Conservation (phyloP, 2,113 vertebrate genomes). For the Chitala chitala region DNA sequence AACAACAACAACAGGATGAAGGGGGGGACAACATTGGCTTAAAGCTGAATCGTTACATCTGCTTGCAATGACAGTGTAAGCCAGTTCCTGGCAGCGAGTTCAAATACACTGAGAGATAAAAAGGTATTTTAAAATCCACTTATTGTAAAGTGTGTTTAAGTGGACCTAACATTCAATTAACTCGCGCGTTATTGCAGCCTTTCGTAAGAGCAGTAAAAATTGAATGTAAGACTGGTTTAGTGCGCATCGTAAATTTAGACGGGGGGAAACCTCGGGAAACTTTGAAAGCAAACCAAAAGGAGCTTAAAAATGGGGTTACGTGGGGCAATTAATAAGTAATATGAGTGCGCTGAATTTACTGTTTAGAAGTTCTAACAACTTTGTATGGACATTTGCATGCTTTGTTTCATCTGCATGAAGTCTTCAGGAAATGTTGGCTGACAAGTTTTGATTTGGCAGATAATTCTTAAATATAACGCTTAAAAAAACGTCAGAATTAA, state of each 20-base stretch:
- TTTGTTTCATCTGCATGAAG: too few relatives aligned
- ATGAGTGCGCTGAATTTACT: too few relatives aligned
- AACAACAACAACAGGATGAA: conserved; percentile 38
- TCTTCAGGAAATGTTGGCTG: too few relatives aligned
- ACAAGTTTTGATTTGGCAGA: too few relatives aligned
- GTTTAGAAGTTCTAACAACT: too few relatives aligned
- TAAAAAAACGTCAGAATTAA: background rate
- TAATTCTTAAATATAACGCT: too few relatives aligned
- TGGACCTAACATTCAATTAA: conserved; percentile 51
- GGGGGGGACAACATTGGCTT: conserved; percentile 46
- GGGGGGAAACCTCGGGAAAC: conserved; percentile 23
- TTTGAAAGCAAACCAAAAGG: conserved; percentile 29
- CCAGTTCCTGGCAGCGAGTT: conserved; percentile 46
- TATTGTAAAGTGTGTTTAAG: conserved; percentile 54
- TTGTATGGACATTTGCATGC: too few relatives aligned
- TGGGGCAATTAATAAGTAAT: too few relatives aligned
- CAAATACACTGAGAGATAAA: conserved; percentile 49
- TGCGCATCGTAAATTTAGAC: conserved; percentile 42
- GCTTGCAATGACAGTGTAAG: conserved; percentile 49
- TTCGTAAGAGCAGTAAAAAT: conserved; percentile 43
- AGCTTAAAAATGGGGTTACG: conserved; percentile 5
- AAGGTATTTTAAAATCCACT: conserved; percentile 46
- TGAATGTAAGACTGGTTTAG: conserved; percentile 48
- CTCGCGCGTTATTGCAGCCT: conserved; percentile 52
- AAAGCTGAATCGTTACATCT: conserved; percentile 52